Base-by-base conservation (phyloP, 2,113 vertebrate species). In the Strix aluco region DNA sequence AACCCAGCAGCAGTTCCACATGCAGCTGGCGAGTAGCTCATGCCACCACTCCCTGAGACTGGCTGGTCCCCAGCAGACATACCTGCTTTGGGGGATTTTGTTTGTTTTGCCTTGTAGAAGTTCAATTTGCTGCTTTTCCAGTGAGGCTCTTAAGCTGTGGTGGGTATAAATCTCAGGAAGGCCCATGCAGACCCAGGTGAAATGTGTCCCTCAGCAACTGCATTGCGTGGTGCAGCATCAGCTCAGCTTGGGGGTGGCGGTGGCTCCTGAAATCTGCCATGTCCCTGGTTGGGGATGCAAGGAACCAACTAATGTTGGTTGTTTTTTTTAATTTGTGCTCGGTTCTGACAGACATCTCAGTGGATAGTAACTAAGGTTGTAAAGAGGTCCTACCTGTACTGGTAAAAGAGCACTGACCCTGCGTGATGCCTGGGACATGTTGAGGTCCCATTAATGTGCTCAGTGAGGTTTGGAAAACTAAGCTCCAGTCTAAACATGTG, bases 181-280 rank as follows among this genome's bases (percentile, higher is more conserved):
- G 19, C 36, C 65, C 14, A 11, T 32, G 52, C 25, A 44, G 78
- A 42, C 14, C n/a, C 34, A 26, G 49, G 9, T 23, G 34, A 34
- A 55, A 9, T 0, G 1, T 13, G 7, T 61, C 40, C 62, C 36
- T 38, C 51, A 29, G 42, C 6, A 13, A 1, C 15, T n/a, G 34
- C 74, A 51, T 42, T 17, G 58, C 0, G 0, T 17, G 29, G 6
- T 13, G 54, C 26, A n/a, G 30, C 49, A 49, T 18, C 63, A 14
- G 3, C 44, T 51, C 44, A 58, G 72, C n/a, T 58, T 47, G 22
- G 14, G 4, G 46, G 7, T 4, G n/a, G 4, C 9, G 10, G 46
- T 7, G 16, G 46, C 36, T 55, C 47, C 51, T 46, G 46, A 21
- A 70, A 88, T 21, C 58, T 82, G 82, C 36, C 18, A 1, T 0